Evolutionary conservation across 2,797 vertebrate genomes (phyloP).

Genomic region (Pseudochirops cupreus): DNA sequence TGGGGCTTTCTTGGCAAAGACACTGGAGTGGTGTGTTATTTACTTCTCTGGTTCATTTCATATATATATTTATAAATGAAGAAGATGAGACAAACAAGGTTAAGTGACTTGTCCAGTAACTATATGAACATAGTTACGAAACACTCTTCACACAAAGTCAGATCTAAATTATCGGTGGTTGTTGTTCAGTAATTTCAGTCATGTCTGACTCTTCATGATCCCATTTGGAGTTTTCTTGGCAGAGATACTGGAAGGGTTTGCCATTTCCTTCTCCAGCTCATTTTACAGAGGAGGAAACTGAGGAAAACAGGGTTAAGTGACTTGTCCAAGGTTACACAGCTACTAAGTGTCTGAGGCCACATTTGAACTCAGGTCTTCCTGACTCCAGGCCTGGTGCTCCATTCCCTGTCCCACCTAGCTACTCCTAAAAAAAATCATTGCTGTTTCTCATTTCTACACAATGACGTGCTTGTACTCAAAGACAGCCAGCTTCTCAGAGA

Average conservation of each 20-base stretch:
- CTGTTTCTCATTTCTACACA: background rate
- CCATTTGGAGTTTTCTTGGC: background rate
- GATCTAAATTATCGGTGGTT: background rate
- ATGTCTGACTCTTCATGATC: background rate
- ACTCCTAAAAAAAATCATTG: background rate
- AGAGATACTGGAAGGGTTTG: background rate
- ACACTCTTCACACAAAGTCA: background rate
- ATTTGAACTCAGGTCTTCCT: background rate
- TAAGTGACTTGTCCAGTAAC: background rate
- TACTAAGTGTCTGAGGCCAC: background rate
- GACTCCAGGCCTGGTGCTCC: background rate
- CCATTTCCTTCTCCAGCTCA: background rate
- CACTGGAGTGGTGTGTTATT: too few relatives aligned
- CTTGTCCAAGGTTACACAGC: background rate
- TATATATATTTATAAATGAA: background rate
- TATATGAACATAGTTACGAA: background rate
- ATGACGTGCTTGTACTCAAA: background rate
- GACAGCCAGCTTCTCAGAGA: background rate
- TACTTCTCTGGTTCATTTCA: background rate
- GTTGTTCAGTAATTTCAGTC: background rate
- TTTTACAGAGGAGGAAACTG: background rate
- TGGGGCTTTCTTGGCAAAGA: background rate
- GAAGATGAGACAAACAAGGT: background rate
- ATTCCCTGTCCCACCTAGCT: background rate
- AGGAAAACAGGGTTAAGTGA: background rate